Conservation (phyloP, 2,797 vertebrate species). For the Ptychadena robeensis region DNA sequence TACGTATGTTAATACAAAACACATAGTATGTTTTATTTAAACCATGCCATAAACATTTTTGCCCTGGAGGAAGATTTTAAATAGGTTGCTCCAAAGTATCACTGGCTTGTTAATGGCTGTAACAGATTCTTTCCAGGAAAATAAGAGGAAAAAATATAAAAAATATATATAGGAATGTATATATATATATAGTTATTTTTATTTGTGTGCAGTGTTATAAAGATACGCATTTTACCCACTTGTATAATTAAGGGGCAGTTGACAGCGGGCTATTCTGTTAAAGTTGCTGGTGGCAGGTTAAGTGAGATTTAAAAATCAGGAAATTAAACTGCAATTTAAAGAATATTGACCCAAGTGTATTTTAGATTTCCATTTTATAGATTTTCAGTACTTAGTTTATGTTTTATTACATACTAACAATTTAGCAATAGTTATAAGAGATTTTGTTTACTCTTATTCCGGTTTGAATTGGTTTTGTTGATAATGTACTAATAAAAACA, state of each 20-base stretch:
- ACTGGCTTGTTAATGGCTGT: conserved; percentile 62
- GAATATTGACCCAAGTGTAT: not conserved
- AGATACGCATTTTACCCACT: conserved; percentile 16
- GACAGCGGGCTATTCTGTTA: conserved; percentile 23
- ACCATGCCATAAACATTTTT: conserved; percentile 75
- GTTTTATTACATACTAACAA: no score
- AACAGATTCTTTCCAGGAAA: conserved; percentile 58
- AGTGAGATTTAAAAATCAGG: not conserved
- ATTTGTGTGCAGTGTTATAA: conserved; percentile 23
- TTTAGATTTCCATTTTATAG: not conserved
- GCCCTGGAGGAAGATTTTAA: conserved; percentile 73
- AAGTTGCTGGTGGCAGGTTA: not conserved
- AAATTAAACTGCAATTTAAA: not conserved
- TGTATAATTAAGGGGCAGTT: conserved; percentile 46
- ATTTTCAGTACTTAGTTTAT: no score
- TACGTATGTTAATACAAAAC: conserved; percentile 77
- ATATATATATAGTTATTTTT: conserved; percentile 24
- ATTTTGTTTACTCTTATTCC: no score
- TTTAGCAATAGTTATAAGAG: no score
- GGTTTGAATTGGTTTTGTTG: no score
- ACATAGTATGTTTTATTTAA: conserved; percentile 79
- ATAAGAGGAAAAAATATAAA: conserved; percentile 26
- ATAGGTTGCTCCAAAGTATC: conserved; percentile 62
- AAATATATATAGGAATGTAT: conserved; percentile 9
- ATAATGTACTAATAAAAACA: no score